Base-by-base conservation (phyloP, 2,113 vertebrate genomes). In the Petroica traversi region DNA sequence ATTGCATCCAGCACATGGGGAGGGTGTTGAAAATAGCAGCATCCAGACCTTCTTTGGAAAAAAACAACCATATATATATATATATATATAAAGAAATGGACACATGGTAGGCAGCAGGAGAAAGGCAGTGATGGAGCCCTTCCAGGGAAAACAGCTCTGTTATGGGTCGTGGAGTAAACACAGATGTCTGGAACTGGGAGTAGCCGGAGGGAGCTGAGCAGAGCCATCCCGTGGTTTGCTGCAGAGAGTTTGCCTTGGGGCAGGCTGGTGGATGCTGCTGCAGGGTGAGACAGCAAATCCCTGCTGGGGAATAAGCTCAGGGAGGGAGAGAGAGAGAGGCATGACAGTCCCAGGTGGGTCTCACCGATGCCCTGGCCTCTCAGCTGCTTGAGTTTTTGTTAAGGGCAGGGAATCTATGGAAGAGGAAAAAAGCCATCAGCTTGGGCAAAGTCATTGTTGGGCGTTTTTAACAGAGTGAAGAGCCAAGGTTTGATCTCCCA, bases 61-160 rank as follows among this genome's bases (percentile, higher is more conserved):
- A 33, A 43, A 38, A 48, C 26, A 20, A 15, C n/a, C n/a, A n/a
- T n/a, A n/a, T 5, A 16, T 3, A 43, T 48, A 40, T 43, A 8
- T 7, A 28, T 18, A 51, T 23, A 4, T 11, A 41, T 24, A 48
- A 49, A 61, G 67, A 77, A 94, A 93, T 82, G 93, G 96, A 95
- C 89, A 92, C 89, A 85, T 45, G 89, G 96, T 78, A 86, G 94
- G 95, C 91, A 41, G 96, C 69, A 82, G 96, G 96, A 97, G 95
- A 94, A 67, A 97, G 95, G 94, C 87, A 92, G 90, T 88, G 94
- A 94, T 93, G 91, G 92, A 90, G 73, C 80, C 43, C 2, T 31
- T 84, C 88, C 95, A 97, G 95, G 88, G 90, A 97, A 97, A 95
- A 97, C 76, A 95, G 81, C 85, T 83, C n/a, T 5, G 92, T 76